A percentile compares a stretch with the other conserved stretches of the same genome.
These are phyloP conservation scores for Bos javanicus DNA, from an alignment of 2,113 vertebrate species.

Conservation along the genomic window DNA sequence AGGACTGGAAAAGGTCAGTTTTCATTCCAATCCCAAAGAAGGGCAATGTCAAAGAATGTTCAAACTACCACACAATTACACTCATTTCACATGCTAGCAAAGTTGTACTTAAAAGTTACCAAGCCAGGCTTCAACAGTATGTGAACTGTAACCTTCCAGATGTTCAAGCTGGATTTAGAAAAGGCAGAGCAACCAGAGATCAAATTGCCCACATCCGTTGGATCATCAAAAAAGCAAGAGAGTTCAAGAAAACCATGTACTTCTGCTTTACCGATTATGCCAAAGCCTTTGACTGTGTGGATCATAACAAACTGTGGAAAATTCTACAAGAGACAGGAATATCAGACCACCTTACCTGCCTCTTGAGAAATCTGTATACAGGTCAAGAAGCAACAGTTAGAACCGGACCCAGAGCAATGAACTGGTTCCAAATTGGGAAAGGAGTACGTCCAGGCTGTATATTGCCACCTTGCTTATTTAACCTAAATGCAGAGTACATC, in stretches of 20 bases:
- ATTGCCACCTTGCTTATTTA: neutral
- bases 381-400: neutral
- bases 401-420: neutral
- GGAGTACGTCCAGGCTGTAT: neutral
- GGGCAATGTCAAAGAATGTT: neutral
- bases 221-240: neutral
- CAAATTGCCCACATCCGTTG: neutral
- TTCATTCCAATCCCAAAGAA: neutral
- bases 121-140: neutral
- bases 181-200: neutral
- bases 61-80: neutral
- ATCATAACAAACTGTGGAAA: neutral
- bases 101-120: neutral
- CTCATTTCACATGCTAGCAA: neutral
- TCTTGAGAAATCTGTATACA: neutral
- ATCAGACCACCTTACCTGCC: neutral
- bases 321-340: neutral
- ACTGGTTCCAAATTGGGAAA: neutral
- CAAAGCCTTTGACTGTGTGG: neutral
- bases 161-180: neutral
- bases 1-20: neutral
- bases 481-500: neutral
- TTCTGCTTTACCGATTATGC: accelerated
- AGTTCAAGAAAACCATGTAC: neutral
- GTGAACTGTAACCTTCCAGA: neutral